phyloP scores from a whole-genome alignment of 2,797 vertebrate genomes.

The Gymnothorax reevesii region DNA sequence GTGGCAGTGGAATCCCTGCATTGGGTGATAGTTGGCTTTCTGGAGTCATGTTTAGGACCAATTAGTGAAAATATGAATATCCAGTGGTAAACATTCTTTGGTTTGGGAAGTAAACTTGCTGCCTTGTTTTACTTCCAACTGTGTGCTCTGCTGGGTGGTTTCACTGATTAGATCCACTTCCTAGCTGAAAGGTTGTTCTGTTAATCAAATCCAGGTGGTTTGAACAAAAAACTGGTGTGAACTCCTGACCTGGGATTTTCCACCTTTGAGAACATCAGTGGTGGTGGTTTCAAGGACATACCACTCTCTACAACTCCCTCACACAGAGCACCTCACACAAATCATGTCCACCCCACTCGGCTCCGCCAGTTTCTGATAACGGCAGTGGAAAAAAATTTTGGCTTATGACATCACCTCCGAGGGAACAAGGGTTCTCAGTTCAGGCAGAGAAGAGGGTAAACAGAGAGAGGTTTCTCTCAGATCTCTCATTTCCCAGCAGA shows the following conservation, averaged over 20 bases:
- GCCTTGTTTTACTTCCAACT: too few species aligned
- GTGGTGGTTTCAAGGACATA: not conserved
- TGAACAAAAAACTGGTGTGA: too few species aligned
- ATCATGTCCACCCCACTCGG: not conserved
- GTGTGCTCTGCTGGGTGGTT: too few species aligned
- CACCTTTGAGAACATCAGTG: not conserved
- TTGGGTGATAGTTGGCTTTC: too few species aligned
- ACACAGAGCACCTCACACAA: not conserved
- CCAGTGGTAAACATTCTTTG: too few species aligned
- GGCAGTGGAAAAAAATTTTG: slow-evolving; percentile 12
- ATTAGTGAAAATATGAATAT: too few species aligned
- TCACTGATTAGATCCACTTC: too few species aligned
- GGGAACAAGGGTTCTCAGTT: slow-evolving; percentile 9
- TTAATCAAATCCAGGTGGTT: too few species aligned
- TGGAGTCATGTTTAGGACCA: too few species aligned
- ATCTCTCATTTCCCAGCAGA: not conserved
- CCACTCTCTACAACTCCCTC: not conserved
- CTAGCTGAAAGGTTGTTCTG: too few species aligned
- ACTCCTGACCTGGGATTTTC: too few species aligned
- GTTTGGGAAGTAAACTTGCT: too few species aligned
- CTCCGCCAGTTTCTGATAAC: not conserved
- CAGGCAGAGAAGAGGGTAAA: not conserved
- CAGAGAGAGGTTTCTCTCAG: slow-evolving; percentile 6
- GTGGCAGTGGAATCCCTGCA: not conserved
- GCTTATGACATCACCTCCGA: slow-evolving; percentile 16